phyloP scores from a whole-genome alignment of 2,888 invertebrate genomes.

The Hirtodrosophila confusa region DNA sequence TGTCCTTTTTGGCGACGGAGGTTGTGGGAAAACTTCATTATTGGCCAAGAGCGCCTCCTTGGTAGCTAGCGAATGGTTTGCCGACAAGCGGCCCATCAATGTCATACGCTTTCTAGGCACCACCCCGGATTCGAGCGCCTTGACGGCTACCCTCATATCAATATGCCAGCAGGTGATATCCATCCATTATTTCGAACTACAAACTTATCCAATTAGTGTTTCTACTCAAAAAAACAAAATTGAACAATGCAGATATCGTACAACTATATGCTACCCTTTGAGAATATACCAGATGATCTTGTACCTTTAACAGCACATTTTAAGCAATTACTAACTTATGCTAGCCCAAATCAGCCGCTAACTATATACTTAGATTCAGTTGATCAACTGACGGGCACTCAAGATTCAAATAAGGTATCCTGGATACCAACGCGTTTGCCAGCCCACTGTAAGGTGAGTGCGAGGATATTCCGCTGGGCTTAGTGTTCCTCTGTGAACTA shows the following conservation, averaged over 20 bases:
- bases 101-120: constrained; percentile 97
- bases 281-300: constrained; percentile 97
- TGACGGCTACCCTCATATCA: constrained; percentile 96
- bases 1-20: constrained; percentile 96
- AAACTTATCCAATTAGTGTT: constrained; percentile 33
- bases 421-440: constrained; percentile 98
- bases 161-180: constrained; percentile 94
- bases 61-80: constrained; percentile 90
- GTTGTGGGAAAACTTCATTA: constrained; percentile 98
- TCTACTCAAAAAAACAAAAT: constrained; percentile 26
- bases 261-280: constrained; percentile 95
- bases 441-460: constrained; percentile 91
- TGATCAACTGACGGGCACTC: constrained; percentile 97
- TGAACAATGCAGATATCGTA: constrained; percentile 89
- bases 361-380: constrained; percentile 97
- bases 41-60: constrained; percentile 95
- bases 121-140: constrained; percentile 97
- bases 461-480: constrained; percentile 6
- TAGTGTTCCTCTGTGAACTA: constrained; percentile 4
- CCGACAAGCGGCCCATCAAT: constrained; percentile 91
- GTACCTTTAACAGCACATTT: constrained; percentile 98
- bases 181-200: constrained; percentile 27
- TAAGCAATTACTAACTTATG: constrained; percentile 94
- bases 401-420: constrained; percentile 96
- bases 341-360: constrained; percentile 92